phyloP scores from a whole-genome alignment of 2,113 vertebrate species.

The Grammomys surdaster region DNA sequence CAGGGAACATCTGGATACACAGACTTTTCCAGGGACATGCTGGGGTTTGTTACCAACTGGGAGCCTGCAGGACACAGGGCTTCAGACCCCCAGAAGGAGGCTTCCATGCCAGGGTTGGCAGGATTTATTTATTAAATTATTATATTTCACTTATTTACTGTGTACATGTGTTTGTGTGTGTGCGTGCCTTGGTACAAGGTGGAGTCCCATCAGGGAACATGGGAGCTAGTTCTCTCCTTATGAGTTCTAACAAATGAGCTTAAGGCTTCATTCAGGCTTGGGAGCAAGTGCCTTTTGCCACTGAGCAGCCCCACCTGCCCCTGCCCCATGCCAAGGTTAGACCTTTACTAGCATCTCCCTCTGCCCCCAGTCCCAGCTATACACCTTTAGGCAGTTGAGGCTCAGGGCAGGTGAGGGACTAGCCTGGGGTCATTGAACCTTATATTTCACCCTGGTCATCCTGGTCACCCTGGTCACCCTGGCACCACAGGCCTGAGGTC shows the following conservation, averaged over 20 bases:
- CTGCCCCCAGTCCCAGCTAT: neutral
- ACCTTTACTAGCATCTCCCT: neutral
- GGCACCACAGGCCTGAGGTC: neutral
- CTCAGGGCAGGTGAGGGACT: neutral
- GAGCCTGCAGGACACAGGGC: neutral
- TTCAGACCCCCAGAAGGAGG: neutral
- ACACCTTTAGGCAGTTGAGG: neutral
- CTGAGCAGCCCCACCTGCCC: neutral
- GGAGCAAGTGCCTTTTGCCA: neutral
- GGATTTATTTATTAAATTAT: neutral
- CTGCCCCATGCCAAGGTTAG: neutral
- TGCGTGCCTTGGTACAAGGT: neutral
- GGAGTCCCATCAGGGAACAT: too few relatives aligned
- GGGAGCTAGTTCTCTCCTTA: neutral
- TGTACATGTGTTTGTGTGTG: neutral
- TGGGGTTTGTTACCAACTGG: neutral
- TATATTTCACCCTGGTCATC: too few relatives aligned
- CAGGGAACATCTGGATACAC: neutral
- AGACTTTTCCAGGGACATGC: neutral
- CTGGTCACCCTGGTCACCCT: neutral
- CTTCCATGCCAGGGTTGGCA: neutral
- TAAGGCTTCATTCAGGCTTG: neutral
- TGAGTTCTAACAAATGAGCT: neutral
- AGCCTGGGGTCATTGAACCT: neutral
- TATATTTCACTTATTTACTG: neutral